A percentile compares a stretch with the other conserved stretches of the same genome.
These are phyloP conservation scores for Bombus polaris DNA, from an alignment of 1,140 invertebrate species.

Conservation along the genomic window DNA sequence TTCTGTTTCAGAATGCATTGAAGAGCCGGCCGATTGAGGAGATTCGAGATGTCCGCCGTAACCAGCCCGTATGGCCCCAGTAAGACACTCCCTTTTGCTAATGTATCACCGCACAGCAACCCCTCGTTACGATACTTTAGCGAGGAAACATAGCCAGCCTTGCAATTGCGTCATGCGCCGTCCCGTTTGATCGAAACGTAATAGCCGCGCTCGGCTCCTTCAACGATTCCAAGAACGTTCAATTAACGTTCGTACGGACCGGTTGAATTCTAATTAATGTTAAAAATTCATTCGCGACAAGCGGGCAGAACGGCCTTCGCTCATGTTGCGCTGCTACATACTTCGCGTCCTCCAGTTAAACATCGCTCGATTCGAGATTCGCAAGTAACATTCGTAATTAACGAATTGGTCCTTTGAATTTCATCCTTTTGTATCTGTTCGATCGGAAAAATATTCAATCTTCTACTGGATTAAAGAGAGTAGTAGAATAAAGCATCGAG, in stretches of 20 bases:
- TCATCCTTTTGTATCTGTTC: no score
- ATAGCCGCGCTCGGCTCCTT: not conserved
- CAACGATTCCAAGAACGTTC: conserved; percentile 48
- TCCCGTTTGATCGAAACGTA: conserved; percentile 44
- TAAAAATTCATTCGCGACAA: conserved; percentile 62
- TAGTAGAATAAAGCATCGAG: no score
- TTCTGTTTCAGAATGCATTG: conserved; percentile 80
- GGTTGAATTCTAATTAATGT: conserved; percentile 63
- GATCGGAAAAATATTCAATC: not conserved
- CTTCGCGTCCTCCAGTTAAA: not conserved
- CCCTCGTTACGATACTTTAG: not conserved
- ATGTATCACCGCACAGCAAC: not conserved
- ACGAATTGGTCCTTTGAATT: not conserved
- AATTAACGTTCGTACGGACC: conserved; percentile 25
- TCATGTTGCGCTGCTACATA: not conserved
- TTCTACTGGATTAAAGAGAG: not conserved
- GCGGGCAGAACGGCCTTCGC: conserved; percentile 22
- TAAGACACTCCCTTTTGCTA: conserved; percentile 70
- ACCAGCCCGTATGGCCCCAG: conserved; percentile 83
- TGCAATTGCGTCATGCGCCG: conserved; percentile 15
- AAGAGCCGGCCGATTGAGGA: conserved; percentile 68
- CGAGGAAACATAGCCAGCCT: conserved; percentile 7
- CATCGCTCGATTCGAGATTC: conserved; percentile 12
- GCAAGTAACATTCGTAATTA: not conserved
- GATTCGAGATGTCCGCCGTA: conserved; percentile 81